Conservation (phyloP, 2,113 vertebrate species). For the Stegastes partitus region DNA sequence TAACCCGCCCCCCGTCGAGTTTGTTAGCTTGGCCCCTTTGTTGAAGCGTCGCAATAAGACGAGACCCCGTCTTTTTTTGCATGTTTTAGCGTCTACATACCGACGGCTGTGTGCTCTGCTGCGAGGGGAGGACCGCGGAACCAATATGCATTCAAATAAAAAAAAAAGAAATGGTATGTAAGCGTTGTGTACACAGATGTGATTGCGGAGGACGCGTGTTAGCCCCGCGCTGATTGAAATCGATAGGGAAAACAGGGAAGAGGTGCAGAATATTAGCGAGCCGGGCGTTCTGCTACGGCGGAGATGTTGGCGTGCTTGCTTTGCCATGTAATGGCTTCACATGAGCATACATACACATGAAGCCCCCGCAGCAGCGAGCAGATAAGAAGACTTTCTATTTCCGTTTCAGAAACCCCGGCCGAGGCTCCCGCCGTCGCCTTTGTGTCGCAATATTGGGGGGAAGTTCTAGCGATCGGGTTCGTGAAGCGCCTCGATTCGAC, state of each 20-base stretch:
- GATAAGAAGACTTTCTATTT: slow-evolving; percentile 66
- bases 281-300: slow-evolving; percentile 43
- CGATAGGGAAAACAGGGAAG: slow-evolving; percentile 63
- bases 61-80: no score
- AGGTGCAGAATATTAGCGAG: slow-evolving; percentile 42
- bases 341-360: slow-evolving; percentile 52
- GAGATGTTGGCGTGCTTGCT: slow-evolving; percentile 40
- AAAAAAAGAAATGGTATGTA: no score
- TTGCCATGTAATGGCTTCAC: slow-evolving; percentile 68
- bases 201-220: slow-evolving; percentile 46
- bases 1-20: background rate
- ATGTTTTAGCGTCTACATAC: background rate
- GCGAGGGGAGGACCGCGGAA: background rate
- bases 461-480: background rate
- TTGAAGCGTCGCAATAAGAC: no score
- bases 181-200: slow-evolving; percentile 30
- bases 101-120: slow-evolving; percentile 16
- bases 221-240: slow-evolving; percentile 53
- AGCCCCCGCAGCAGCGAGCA: slow-evolving; percentile 37
- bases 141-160: slow-evolving; percentile 50
- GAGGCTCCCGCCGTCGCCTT: slow-evolving; percentile 6
- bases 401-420: slow-evolving; percentile 24
- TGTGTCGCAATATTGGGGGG: background rate
- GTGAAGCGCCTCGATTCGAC: no score
- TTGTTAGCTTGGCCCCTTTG: no score